Conservation (phyloP, 2,888 invertebrate species). For the Drosophila picticornis region DNA sequence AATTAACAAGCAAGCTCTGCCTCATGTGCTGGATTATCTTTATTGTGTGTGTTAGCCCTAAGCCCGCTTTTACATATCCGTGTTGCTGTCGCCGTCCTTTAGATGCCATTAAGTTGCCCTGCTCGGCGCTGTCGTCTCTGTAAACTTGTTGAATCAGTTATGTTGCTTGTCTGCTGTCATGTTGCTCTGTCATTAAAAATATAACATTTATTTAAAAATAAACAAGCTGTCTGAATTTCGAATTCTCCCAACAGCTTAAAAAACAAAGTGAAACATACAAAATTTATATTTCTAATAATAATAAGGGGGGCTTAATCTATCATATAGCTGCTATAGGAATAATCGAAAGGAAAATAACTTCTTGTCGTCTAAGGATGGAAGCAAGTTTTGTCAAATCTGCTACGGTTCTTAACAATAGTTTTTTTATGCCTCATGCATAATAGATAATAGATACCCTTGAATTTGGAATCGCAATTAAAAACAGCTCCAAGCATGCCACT, state of each 20-base stretch:
- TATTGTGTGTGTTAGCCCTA: constrained; percentile 57
- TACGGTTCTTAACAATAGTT: not conserved
- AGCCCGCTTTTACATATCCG: constrained; percentile 50
- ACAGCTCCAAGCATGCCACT: no score
- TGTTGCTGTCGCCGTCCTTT: constrained; percentile 35
- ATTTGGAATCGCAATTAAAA: not conserved
- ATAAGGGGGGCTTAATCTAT: not conserved
- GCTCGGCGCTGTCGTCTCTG: not conserved
- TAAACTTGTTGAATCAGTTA: constrained; percentile 51
- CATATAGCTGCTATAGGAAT: not conserved
- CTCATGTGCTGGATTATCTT: constrained; percentile 65
- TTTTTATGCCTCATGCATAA: not conserved
- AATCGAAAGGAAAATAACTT: not conserved
- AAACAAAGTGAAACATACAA: not conserved
- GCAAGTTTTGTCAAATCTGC: not conserved
- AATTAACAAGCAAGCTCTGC: constrained; percentile 73
- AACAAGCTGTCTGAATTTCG: constrained; percentile 9
- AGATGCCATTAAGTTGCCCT: constrained; percentile 41
- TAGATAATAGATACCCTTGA: not conserved
- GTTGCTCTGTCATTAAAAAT: constrained; percentile 24
- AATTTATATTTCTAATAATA: not conserved
- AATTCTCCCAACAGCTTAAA: constrained; percentile 7
- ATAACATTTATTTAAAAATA: constrained; percentile 8
- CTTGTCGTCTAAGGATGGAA: not conserved
- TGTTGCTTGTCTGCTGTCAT: constrained; percentile 36